Evolutionary conservation across 2,888 invertebrate genomes (phyloP), one percentile per base, ranked within the genome.

Genomic region (Netelia fuscicornis): DNA sequence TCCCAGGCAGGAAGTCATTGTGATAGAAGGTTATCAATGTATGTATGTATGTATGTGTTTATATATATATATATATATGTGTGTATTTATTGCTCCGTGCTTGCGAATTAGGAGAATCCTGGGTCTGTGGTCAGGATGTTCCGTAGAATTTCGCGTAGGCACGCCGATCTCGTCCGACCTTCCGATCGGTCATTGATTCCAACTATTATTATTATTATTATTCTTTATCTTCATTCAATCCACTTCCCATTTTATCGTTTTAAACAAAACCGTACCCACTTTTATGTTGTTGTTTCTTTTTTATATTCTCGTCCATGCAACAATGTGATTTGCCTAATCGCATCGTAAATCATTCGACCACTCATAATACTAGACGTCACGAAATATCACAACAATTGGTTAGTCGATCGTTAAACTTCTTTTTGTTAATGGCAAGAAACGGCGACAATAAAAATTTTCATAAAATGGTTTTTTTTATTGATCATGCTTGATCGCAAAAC

Each of bases 111-210:
- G 77, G 72, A 56, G 54, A 76, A 76, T 65, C 54, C 54, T 9
- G 13, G 23, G 37, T 80, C 67, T 17, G 58, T 48, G 23, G 54
- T 10, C 60, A 56, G 17, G 48, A 64, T 42, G 60, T 74, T 37
- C 8, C 58, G 48, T 54, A 68, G 10, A 71, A 78, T 75, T 78
- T 78, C 75, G 48, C 52, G 30, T 58, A 54, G 65, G 64, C 75
- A 75, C 25, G 23, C 78, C 74, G 70, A 79, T 85, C 75, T 75
- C 79, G 65, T 85, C 85, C 85, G 81, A 85, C 65, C 82, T 60
- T 85, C 65, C 65, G 68, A 79, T 82, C 81, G 75, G 75, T 52
- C 68, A 65, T 75, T 81, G 9, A 44, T 74, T 65, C 65, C 67
- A 82, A 78, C 65, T 60, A 48, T 62, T 10, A 42, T 62, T 75